Evolutionary conservation across 2,888 invertebrate genomes (phyloP).

Genomic region (Agrochola macilenta): DNA sequence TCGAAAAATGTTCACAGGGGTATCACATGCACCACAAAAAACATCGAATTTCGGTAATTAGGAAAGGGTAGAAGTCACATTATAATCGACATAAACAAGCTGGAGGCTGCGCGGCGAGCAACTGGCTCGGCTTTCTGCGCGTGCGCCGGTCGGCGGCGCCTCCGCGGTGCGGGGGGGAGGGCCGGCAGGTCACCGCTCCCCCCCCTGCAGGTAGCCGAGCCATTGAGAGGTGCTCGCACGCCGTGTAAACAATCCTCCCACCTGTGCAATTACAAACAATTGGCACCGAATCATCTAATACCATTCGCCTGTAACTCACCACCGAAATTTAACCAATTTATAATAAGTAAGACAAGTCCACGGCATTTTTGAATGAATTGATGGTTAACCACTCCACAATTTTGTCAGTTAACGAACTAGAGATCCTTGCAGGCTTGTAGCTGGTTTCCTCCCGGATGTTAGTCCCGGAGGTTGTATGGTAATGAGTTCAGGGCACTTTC

Average conservation of each 20-base stretch:
- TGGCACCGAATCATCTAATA: constrained; percentile 56
- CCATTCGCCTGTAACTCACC: constrained; percentile 18
- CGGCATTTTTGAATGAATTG: constrained; percentile 3
- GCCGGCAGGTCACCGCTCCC: constrained; percentile 79
- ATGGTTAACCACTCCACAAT: constrained; percentile 15
- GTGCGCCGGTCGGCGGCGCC: constrained; percentile 79
- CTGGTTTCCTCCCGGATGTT: constrained; percentile 62
- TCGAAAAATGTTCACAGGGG: constrained; percentile 55
- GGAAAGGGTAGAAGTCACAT: constrained; percentile 69
- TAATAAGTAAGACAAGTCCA: constrained; percentile 2
- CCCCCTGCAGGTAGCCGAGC: constrained; percentile 73
- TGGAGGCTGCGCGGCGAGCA: constrained; percentile 89
- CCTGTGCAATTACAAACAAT: constrained; percentile 77
- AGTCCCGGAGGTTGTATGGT: constrained; percentile 42
- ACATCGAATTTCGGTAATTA: constrained; percentile 39
- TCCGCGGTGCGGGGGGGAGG: constrained; percentile 70
- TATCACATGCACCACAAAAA: constrained; percentile 69
- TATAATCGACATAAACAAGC: constrained; percentile 85
- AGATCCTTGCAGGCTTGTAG: constrained; percentile 72
- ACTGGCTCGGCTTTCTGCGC: constrained; percentile 88
- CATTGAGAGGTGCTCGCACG: constrained; percentile 80
- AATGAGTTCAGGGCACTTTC: constrained; percentile 57
- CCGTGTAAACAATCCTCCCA: constrained; percentile 84
- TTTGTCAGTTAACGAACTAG: constrained; percentile 67
- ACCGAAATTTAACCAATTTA: constrained; percentile 10